Conservation (phyloP, 2,888 invertebrate species). For the Catocala sponsa region DNA sequence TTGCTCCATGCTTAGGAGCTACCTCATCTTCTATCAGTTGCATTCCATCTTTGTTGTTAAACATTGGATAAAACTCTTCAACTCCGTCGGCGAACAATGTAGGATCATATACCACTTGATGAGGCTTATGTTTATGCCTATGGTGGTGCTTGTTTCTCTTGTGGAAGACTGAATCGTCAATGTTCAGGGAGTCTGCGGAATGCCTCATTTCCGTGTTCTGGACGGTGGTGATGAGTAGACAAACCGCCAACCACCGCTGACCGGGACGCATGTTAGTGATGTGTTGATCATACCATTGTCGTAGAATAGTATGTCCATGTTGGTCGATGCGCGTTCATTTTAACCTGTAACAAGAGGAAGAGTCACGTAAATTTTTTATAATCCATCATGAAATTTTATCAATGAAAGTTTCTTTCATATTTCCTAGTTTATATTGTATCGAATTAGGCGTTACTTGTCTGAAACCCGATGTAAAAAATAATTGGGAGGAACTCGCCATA, state of each 20-base stretch:
- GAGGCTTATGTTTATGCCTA: constrained; percentile 75
- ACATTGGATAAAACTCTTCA: constrained; percentile 57
- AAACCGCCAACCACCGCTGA: constrained; percentile 74
- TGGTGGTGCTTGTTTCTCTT: constrained; percentile 72
- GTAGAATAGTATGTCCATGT: constrained; percentile 67
- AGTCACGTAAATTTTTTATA: neutral
- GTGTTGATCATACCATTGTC: constrained; percentile 72
- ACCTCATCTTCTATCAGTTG: constrained; percentile 62
- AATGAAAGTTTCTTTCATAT: no score
- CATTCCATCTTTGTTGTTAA: constrained; percentile 58
- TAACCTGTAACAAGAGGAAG: constrained; percentile 73
- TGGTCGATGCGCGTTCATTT: constrained; percentile 65
- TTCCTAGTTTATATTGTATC: no score
- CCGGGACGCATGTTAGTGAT: constrained; percentile 72
- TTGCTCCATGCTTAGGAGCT: constrained; percentile 58
- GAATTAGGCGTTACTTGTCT: no score
- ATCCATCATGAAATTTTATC: no score
- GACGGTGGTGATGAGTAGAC: constrained; percentile 67
- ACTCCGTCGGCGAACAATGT: constrained; percentile 56
- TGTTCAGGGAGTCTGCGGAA: constrained; percentile 53
- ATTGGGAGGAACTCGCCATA: no score
- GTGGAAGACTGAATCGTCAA: constrained; percentile 53
- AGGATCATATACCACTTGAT: constrained; percentile 47
- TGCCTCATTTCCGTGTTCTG: constrained; percentile 74
- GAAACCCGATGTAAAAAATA: no score